Conservation (phyloP, 2,888 invertebrate genomes). For the Apodemia mormo region DNA sequence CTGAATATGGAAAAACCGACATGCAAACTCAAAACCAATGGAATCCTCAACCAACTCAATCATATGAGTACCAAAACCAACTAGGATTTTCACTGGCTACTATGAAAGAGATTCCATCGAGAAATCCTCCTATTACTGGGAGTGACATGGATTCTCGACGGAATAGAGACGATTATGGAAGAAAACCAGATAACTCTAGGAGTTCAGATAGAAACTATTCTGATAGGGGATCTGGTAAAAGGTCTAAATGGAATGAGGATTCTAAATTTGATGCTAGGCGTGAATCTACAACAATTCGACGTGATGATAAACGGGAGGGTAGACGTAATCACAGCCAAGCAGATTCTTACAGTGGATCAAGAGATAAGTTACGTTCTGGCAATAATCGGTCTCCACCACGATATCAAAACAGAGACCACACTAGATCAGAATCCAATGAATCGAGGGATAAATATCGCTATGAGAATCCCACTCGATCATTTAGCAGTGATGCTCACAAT, state of each 20-base stretch:
- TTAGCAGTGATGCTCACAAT: background rate
- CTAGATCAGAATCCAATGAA: background rate
- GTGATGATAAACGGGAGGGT: background rate
- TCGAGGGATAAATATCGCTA: background rate
- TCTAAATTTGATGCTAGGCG: background rate
- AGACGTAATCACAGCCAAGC: background rate
- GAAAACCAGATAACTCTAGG: background rate
- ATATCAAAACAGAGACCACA: background rate
- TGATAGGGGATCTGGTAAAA: constrained; percentile 2
- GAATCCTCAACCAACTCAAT: constrained; percentile 12
- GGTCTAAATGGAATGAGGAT: background rate
- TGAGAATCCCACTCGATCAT: background rate
- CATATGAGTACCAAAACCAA: background rate
- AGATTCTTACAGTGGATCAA: background rate
- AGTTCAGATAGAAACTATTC: constrained; percentile 2
- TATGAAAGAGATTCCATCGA: too few species aligned
- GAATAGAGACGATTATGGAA: background rate
- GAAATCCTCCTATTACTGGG: too few species aligned
- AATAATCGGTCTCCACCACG: background rate
- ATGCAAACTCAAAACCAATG: constrained; percentile 20
- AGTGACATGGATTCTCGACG: background rate
- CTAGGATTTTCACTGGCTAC: background rate
- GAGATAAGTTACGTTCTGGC: background rate
- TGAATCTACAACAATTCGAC: background rate
- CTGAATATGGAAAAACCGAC: background rate